phyloP scores from a whole-genome alignment of 2,797 vertebrate species.

The Hirundo rustica region DNA sequence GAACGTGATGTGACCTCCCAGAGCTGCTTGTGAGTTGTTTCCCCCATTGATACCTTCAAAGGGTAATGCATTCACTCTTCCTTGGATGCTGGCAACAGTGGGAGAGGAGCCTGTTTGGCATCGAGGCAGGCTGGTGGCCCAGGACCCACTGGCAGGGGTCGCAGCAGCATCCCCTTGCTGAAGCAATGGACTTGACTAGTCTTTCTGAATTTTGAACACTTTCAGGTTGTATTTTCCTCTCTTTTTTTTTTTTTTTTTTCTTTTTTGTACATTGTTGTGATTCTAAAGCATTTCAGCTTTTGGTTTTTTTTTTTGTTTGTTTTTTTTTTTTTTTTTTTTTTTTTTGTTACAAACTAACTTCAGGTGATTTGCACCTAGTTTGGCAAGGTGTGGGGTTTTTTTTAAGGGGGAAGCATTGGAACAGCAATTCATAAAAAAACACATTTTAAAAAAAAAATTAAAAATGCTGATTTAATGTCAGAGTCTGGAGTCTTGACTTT shows the following conservation, averaged over 20 bases:
- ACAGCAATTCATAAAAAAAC: constrained; percentile 55
- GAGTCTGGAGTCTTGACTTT: constrained; percentile 59
- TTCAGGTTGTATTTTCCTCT: constrained; percentile 78
- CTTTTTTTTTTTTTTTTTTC: constrained; percentile 43
- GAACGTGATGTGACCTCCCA: constrained; percentile 16
- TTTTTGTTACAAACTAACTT: constrained; percentile 69
- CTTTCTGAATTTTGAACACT: constrained; percentile 75
- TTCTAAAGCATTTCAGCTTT: constrained; percentile 77
- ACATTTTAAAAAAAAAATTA: constrained; percentile 70
- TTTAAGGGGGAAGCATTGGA: constrained; percentile 47
- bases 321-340: constrained; percentile 66
- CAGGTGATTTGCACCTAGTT: constrained; percentile 54
- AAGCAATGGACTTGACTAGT: constrained; percentile 77
- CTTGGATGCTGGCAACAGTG: neutral
- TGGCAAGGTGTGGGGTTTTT: neutral
- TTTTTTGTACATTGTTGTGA: constrained; percentile 76
- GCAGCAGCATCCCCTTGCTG: constrained; percentile 67
- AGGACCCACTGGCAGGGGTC: constrained; percentile 68
- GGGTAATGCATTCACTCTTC: neutral
- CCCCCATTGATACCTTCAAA: constrained; percentile 11
- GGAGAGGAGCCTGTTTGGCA: neutral
- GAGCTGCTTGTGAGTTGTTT: constrained; percentile 41
- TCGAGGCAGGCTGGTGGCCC: constrained; percentile 54
- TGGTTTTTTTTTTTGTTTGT: constrained; percentile 63
- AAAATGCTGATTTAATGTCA: constrained; percentile 60